These are phyloP conservation scores for Anthoscopus minutus DNA, from an alignment of 2,113 vertebrate genomes.

Conservation along the genomic window DNA sequence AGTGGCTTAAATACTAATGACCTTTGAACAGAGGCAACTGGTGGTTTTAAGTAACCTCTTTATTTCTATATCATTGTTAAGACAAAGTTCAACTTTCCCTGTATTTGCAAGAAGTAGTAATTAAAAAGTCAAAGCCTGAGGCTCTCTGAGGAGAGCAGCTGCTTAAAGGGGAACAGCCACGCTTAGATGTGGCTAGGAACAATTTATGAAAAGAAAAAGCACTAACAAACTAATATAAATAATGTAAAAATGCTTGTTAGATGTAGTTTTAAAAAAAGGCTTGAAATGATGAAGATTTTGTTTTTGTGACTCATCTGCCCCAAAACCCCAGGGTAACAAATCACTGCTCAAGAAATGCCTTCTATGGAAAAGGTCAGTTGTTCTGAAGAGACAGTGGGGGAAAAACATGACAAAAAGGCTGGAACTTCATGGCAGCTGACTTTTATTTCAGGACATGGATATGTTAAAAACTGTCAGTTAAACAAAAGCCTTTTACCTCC, in stretches of 20 bases:
- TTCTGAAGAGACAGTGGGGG: not conserved
- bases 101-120: not conserved
- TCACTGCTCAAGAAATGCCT: not conserved
- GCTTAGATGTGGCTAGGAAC: not conserved
- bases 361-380: conserved; percentile 9
- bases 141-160: not conserved
- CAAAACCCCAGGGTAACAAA: not conserved
- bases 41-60: not conserved
- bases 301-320: not conserved
- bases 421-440: not conserved
- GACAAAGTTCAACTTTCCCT: not conserved
- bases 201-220: not conserved
- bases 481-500: not conserved
- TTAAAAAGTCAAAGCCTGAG: not conserved
- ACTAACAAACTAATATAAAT: not conserved
- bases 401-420: not conserved
- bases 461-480: not conserved
- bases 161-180: not conserved
- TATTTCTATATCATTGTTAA: not conserved
- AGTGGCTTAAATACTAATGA: not conserved
- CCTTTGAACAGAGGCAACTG: not conserved
- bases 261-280: not conserved
- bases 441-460: not conserved
- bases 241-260: not conserved
- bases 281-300: not conserved